Base-by-base conservation (phyloP, 1,140 invertebrate species). In the Catajapyx aquilonaris region DNA sequence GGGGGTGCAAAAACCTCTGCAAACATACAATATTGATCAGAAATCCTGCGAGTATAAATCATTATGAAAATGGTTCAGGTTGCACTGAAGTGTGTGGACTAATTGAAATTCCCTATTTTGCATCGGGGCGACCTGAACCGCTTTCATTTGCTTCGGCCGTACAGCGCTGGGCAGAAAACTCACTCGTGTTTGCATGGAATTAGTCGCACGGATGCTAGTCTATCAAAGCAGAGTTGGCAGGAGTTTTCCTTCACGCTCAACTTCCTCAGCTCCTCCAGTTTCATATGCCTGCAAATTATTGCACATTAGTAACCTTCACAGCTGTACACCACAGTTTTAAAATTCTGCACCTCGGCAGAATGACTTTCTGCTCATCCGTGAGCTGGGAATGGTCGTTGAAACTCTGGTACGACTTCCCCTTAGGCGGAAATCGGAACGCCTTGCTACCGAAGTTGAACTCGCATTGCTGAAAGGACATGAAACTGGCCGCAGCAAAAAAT, bases 391-490 rank as follows among this genome's bases (percentile, higher is more conserved):
- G 59, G 40, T 83, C 69, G 51, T 93, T 91, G 53, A 93, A 90
- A 38, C 62, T 67, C 46, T 65, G 59, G 61, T 72, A 80, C 42
- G 55, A 49, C 36, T 65, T 58, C 50, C 71, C 68, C 20, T 53
- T 59, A 0, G 83, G 85, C 34, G 85, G 80, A 62, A 66, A 79
- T 43, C 65, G 65, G 56, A 90, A 93, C 2, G 78, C 71, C 44
- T 70, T 64, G 35, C 69, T 64, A 35, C 88, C 88, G 60, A 94
- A 94, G 64, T 94, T 94, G 56, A 93, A 91, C 32, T 73, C 65
- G 62, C 85, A 88, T 50, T 91, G 85, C 52, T 94, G 86, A 60
- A 87, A 91, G 38, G 84, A 84, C 86, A 93, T 91, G 51, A 91
- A 90, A 60, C 83, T 90, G 2, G 85, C 86, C 11, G 84, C 86